Percentiles rank a stretch among this genome's conserved stretches.
Evolutionary conservation across 2,888 invertebrate species (phyloP).

Genomic region (Reticulitermes lucifugus): DNA sequence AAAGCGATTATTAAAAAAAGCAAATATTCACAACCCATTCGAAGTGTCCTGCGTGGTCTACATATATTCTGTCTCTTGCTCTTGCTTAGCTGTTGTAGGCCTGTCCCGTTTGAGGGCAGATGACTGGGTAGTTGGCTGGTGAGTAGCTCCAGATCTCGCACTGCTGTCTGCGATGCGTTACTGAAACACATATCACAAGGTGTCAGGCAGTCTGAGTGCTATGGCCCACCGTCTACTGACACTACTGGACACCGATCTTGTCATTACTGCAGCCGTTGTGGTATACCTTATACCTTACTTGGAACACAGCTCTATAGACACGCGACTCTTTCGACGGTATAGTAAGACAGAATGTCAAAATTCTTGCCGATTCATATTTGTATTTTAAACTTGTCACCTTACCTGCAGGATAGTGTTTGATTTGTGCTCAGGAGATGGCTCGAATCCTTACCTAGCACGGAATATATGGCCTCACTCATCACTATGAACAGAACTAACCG

Average conservation of each 20-base stretch:
- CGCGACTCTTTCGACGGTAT: no score
- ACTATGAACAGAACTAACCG: no score
- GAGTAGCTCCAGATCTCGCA: background rate
- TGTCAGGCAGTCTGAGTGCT: no score
- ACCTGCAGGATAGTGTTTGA: background rate
- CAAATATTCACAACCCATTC: conserved; percentile 35
- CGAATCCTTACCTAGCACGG: background rate
- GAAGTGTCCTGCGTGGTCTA: background rate
- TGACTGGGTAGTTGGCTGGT: conserved; percentile 16
- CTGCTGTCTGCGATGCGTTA: conserved; percentile 7
- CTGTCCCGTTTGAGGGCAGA: background rate
- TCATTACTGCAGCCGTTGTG: no score
- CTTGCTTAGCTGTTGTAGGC: background rate
- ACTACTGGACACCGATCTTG: no score
- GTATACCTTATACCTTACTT: no score
- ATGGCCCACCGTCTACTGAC: no score
- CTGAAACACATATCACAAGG: conserved; percentile 1
- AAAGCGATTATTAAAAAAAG: background rate
- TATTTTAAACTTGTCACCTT: no score
- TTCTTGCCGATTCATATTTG: no score
- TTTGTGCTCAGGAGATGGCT: background rate
- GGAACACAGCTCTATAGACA: no score
- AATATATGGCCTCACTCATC: no score
- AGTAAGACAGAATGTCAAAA: no score
- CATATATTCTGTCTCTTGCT: background rate